Evolutionary conservation across 1,140 invertebrate genomes (phyloP).

Genomic region (Heliconius nattereri): DNA sequence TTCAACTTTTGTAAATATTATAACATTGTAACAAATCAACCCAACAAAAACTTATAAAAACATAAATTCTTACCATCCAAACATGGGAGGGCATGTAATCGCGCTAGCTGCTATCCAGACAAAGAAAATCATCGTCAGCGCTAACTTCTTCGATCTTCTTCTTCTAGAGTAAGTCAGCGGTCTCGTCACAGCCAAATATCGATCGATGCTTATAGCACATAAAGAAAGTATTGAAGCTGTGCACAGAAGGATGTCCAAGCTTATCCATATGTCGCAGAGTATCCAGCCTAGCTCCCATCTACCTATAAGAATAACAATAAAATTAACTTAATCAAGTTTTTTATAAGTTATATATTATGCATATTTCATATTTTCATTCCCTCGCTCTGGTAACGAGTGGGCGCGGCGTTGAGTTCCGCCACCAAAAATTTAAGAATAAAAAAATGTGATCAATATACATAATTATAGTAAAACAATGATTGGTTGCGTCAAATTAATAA

Average conservation of each 20-base stretch:
- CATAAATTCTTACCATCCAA: constrained; percentile 85
- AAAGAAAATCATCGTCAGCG: constrained; percentile 89
- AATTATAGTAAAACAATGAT: too few species aligned
- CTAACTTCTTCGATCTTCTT: constrained; percentile 88
- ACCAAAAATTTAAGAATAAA: too few species aligned
- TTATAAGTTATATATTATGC: too few species aligned
- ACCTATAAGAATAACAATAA: constrained; percentile 73
- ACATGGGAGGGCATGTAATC: constrained; percentile 92
- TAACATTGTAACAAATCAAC: too few species aligned
- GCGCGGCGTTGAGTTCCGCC: too few species aligned
- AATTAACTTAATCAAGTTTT: not conserved
- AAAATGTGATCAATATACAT: too few species aligned
- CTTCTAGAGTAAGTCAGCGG: constrained; percentile 90
- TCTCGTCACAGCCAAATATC: constrained; percentile 93
- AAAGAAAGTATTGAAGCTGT: constrained; percentile 91
- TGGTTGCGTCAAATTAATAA: not conserved
- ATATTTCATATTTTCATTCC: too few species aligned
- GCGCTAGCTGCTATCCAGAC: constrained; percentile 91
- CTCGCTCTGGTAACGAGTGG: too few species aligned
- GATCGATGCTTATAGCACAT: constrained; percentile 92
- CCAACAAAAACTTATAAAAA: too few species aligned
- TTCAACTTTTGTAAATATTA: too few species aligned
- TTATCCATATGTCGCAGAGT: constrained; percentile 94
- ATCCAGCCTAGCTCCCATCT: constrained; percentile 90
- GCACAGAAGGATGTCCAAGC: constrained; percentile 95